A percentile compares a stretch with the other conserved stretches of the same genome.
Conservation (phyloP, 1,140 invertebrate genomes). For the Hycleus phaleratus region DNA sequence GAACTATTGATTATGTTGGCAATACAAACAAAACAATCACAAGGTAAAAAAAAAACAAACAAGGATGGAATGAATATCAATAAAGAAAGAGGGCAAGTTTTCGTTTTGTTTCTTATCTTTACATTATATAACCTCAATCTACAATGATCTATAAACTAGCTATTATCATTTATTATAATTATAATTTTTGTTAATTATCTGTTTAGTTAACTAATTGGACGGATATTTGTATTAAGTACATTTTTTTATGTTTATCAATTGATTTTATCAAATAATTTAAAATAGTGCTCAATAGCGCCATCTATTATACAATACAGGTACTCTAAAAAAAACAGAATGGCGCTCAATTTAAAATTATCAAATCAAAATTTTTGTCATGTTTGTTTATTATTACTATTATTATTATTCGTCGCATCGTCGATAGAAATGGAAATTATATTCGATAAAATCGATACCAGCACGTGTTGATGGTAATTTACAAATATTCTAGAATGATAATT, state of each 20-base stretch:
- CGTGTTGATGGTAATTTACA: slow-evolving; percentile 42
- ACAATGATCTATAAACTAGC: too few species aligned
- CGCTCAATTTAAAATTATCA: background rate
- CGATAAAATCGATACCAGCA: slow-evolving; percentile 46
- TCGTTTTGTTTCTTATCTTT: too few species aligned
- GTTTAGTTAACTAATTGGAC: background rate
- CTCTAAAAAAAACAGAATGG: background rate
- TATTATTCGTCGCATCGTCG: slow-evolving; percentile 51
- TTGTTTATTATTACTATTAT: background rate
- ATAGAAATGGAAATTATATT: slow-evolving; percentile 55
- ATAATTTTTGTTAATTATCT: too few species aligned
- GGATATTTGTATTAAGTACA: background rate
- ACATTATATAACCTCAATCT: too few species aligned
- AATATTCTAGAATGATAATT: slow-evolving; percentile 42
- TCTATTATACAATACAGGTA: background rate
- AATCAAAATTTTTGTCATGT: background rate
- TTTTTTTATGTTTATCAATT: background rate
- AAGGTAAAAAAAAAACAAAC: too few species aligned
- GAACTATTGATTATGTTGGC: too few species aligned
- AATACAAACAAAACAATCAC: too few species aligned
- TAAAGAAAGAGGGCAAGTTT: too few species aligned
- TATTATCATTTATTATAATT: too few species aligned
- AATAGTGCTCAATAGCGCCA: background rate
- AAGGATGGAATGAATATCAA: too few species aligned
- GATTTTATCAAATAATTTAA: background rate